A percentile compares a stretch with the other conserved stretches of the same genome.
Evolutionary conservation across 2,888 invertebrate genomes (phyloP).

Genomic region (Orthosia gracilis): DNA sequence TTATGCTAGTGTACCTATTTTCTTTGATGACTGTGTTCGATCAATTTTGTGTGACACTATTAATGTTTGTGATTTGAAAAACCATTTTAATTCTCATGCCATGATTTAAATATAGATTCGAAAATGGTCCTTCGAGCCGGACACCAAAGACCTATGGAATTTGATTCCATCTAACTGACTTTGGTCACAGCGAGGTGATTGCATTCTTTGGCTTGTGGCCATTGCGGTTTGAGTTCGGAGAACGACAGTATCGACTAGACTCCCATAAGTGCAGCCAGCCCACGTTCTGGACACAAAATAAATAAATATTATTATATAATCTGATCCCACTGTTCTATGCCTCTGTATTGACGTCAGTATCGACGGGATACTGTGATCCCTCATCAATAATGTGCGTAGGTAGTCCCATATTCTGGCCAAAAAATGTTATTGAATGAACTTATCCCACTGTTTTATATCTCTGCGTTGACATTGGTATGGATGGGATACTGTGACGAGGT

Average conservation of each 20-base stretch:
- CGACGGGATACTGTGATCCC: conserved; percentile 66
- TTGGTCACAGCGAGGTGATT: neutral
- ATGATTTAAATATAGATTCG: neutral
- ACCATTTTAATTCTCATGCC: too few relatives aligned
- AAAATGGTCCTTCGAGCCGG: too few relatives aligned
- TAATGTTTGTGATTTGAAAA: neutral
- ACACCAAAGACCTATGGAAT: neutral
- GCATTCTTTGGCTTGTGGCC: neutral
- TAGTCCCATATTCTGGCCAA: conserved; percentile 51
- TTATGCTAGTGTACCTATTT: neutral
- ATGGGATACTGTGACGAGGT: conserved; percentile 68
- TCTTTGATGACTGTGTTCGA: neutral
- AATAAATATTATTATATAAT: neutral
- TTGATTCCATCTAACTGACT: neutral
- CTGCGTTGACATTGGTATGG: conserved; percentile 53
- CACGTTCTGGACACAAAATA: neutral
- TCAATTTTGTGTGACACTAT: too few relatives aligned
- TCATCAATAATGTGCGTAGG: conserved; percentile 76
- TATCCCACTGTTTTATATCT: conserved; percentile 6
- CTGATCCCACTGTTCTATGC: conserved; percentile 1
- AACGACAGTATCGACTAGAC: neutral
- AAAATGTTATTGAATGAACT: neutral
- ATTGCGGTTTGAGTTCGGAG: neutral
- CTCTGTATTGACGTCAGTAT: conserved; percentile 49
- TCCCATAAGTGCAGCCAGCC: too few relatives aligned